Base-by-base conservation (phyloP, 2,888 invertebrate species). In the Leptura quadrifasciata region DNA sequence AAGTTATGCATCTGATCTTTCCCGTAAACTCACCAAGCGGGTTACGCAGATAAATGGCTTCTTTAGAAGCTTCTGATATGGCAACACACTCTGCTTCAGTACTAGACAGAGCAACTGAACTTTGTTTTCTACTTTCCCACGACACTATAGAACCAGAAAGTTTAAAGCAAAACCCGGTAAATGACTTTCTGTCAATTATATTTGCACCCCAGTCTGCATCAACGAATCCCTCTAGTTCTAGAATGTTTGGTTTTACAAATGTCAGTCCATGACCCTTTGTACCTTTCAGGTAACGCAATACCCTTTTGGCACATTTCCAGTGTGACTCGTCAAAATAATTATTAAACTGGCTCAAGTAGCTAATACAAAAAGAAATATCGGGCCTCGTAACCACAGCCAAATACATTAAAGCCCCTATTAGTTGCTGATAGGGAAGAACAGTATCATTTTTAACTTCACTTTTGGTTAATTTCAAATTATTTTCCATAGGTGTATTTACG, bases 341-440 rank as follows among this genome's bases (percentile, higher is more conserved):
- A n/a, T n/a, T n/a, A n/a, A n/a, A n/a, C 68, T 80, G 76, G 67
- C 79, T 79, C n/a, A 81, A 61, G 67, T 65, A 82, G 72, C 80
- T 80, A n/a, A 82, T 63, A 12, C 65, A n/a, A 79, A 65, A 81
- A n/a, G 78, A 31, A 20, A 83, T 83, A 58, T 83, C 83, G 3
- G 84, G 82, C 10, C 83, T 69, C 35, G 80, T 82, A 6, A 77
- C 27, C 9, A 77, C 74, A 20, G 74, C 24, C 20, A 77, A 52
- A n/a, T 74, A 77, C 77, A 74, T 74, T 2, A 81, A 54, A 21
- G 75, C 69, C 1, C 81, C 82, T n/a, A 81, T 79, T 12, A 82
- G 52, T 47, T 80, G 61, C 68, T 82, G 80, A 73, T 78, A 79
- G 24, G 75, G 77, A 24, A 24, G 5, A 24, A 24, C 24, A 24